phyloP scores from a whole-genome alignment of 2,888 invertebrate genomes.

The Microplitis deprimator region DNA sequence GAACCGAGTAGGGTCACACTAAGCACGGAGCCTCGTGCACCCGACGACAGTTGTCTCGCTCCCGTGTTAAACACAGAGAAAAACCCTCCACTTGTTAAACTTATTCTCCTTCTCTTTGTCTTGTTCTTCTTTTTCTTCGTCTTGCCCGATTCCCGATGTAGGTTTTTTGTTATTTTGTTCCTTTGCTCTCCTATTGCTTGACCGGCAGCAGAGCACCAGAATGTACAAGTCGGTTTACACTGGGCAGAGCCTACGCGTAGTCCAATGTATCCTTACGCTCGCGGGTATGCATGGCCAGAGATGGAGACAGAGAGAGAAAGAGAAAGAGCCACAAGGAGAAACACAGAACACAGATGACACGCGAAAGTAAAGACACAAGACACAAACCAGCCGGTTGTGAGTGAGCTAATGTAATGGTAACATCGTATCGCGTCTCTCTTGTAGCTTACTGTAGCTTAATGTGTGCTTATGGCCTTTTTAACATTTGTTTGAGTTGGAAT shows the following conservation, averaged over 20 bases:
- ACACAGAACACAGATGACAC: no score
- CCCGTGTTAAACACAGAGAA: constrained; percentile 25
- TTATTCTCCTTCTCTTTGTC: constrained; percentile 24
- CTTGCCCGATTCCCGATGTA: constrained; percentile 4
- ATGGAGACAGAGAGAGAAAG: neutral
- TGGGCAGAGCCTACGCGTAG: no score
- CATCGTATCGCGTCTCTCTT: no score
- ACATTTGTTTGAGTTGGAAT: constrained; percentile 17
- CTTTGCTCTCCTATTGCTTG: constrained; percentile 18
- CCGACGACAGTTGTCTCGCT: constrained; percentile 27
- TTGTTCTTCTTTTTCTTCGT: constrained; percentile 25
- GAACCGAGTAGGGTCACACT: neutral
- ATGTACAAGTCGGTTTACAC: no score
- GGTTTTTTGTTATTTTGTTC: neutral
- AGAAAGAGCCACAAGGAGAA: constrained; percentile 11
- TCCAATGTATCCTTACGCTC: constrained; percentile 40
- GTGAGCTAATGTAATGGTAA: no score
- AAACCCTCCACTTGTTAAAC: constrained; percentile 23
- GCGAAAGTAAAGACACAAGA: constrained; percentile 12
- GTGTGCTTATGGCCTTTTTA: no score
- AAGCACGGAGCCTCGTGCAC: constrained; percentile 14
- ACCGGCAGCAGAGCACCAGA: neutral
- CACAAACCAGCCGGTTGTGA: constrained; percentile 8
- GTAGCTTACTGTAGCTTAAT: no score
- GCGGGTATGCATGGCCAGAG: neutral